Evolutionary conservation across 2,797 vertebrate genomes (phyloP), one percentile per base, ranked within the genome.

Genomic region (Iguana delicatissima): DNA sequence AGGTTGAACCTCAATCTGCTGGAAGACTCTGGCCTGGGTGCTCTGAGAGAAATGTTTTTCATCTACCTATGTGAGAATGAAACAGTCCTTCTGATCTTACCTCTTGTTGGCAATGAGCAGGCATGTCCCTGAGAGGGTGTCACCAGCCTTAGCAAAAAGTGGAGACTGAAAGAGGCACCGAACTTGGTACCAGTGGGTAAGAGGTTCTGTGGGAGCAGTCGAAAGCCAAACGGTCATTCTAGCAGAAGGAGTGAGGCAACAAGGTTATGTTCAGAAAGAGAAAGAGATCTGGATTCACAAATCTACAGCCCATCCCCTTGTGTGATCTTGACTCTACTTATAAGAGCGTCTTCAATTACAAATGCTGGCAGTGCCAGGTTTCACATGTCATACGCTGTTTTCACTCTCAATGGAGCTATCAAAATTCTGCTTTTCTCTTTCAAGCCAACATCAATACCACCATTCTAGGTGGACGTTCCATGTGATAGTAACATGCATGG

Each of bases 151-250:
- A 95, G 99, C 98, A 81, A 99, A 99, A 82, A 99, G 98, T 0
- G 99, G 99, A 0, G 99, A 99, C 98, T 99, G 99, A 91, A 99
- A 98, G 80, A 99, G 97, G 95, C 99, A 99, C 83, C 99, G 98
- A 35, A 99, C 99, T 96, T 99, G 99, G 97, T 99, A 99, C 99
- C 99, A 99, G 96, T 99, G 99, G 89, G 99, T 99, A 94, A 99
- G 98, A 6, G 99, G 99, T 95, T 99, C 99, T 69, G 99, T 99
- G 86, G 99, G 99, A 3, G 99, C 99, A 1, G 99, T 99, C 35
- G 99, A 99, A 82, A 99, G 97, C 99, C 99, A 99, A 79, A 99
- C 98, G 0, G 99, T 99, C 98, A 98, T 98, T 96, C 99, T 99
- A 95, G 14, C n/a, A 35, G 26, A 88, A 62, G 59, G 8, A 92